Conservation (phyloP, 2,888 invertebrate genomes). For the Spicauda simplicius region DNA sequence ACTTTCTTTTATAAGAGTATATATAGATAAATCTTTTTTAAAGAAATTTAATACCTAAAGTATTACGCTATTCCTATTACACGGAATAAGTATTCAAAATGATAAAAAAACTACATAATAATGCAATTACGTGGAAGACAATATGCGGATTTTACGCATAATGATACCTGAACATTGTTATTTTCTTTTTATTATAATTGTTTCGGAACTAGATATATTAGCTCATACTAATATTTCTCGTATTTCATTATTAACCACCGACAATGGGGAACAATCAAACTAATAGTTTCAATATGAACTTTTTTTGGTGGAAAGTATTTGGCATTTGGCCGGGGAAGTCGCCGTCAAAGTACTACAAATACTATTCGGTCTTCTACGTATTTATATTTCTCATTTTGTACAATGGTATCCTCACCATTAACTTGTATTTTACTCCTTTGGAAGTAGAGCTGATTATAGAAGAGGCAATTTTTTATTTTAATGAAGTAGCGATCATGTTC, state of each 20-base stretch:
- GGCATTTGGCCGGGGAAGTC: constrained; percentile 59
- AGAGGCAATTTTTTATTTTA: constrained; percentile 67
- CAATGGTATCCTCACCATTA: constrained; percentile 57
- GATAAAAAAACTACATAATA: background rate
- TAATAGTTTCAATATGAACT: constrained; percentile 20
- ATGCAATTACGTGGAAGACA: background rate
- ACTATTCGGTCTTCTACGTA: constrained; percentile 55
- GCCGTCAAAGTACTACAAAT: constrained; percentile 55
- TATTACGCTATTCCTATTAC: too few relatives aligned
- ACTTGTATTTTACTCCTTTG: constrained; percentile 59
- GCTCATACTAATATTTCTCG: background rate
- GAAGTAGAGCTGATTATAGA: constrained; percentile 59
- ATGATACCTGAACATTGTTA: background rate
- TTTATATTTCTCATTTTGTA: constrained; percentile 52
- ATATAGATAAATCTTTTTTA: too few relatives aligned
- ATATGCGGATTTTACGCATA: background rate
- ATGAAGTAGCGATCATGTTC: constrained; percentile 55
- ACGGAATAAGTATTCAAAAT: too few relatives aligned
- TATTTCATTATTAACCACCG: background rate
- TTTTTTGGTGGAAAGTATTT: constrained; percentile 55
- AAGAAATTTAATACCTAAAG: too few relatives aligned
- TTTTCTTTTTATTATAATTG: background rate
- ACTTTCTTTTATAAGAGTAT: too few relatives aligned
- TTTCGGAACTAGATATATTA: background rate
- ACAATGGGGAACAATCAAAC: background rate